Evolutionary conservation across 2,797 vertebrate species (phyloP).

Genomic region (Halcyon smyrnensis): DNA sequence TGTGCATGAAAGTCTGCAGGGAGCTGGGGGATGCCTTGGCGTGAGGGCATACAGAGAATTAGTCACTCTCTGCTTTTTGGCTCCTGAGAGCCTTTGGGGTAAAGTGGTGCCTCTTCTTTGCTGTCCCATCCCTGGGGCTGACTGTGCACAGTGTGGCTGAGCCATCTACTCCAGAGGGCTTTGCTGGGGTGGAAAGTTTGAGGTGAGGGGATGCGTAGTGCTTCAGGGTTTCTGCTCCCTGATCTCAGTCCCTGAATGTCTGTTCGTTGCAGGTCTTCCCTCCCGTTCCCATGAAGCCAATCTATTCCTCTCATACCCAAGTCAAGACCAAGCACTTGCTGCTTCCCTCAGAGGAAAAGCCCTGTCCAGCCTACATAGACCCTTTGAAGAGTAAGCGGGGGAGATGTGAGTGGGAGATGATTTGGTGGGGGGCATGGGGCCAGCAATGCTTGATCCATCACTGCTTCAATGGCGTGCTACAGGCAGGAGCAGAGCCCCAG

Average conservation of each 20-base stretch:
- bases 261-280: slow-evolving; percentile 87
- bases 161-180: rapidly evolving
- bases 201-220: rapidly evolving
- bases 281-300: slow-evolving; percentile 83
- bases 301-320: slow-evolving; percentile 82
- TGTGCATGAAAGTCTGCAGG: rapidly evolving
- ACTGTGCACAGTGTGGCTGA: not conserved
- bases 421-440: not conserved
- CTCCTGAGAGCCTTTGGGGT: not conserved
- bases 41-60: rapidly evolving
- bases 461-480: not conserved
- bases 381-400: slow-evolving; percentile 86
- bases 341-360: slow-evolving; percentile 83
- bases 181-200: not conserved
- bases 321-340: slow-evolving; percentile 76
- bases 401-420: not conserved
- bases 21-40: not conserved
- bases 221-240: rapidly evolving
- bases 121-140: not conserved
- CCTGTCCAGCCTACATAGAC: slow-evolving; percentile 89
- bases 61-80: not conserved
- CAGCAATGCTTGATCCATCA: rapidly evolving
- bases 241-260: not conserved
- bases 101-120: not conserved
- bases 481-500: not conserved